Base-by-base conservation (phyloP, 1,140 invertebrate genomes). In the Orchesella cincta region DNA sequence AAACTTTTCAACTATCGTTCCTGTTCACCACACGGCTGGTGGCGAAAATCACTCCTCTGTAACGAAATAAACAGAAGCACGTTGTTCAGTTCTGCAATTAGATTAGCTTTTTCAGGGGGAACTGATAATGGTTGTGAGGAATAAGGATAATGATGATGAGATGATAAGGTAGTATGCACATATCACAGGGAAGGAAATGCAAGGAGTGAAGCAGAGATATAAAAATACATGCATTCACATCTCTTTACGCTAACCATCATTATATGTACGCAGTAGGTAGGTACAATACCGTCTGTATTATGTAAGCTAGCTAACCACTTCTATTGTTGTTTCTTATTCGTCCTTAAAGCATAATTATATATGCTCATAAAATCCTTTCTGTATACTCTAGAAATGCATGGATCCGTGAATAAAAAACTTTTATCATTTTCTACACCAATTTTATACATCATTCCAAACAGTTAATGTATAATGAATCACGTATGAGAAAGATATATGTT, bases 381-480 rank as follows among this genome's bases (percentile, higher is more conserved):
- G 5, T 12, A 8, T 62, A 28, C 54, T 67, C 62, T 67, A 31
- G 31, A 67, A 67, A 33, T 67, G 28, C 62, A 67, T 14, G 12
- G n/a, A 12, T 23, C 62, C 52, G 33, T 67, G 62, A 67, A 29
- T 67, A 67, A 67, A 31, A 33, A 14, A 67, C 33, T 23, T 8
- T 67, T 67, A 67, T 31, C 26, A 29, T 31, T 67, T 67, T 67
- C 62, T 33, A 31, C 31, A 67, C 31, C 31, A 67, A 33, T 67
- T 31, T 31, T n/a, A 67, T 67, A 29, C 31, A 31, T 33, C 3
- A 29, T n/a, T 8, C 33, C 1, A 8, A 67, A 33, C 12, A 46
- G 14, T 31, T 26, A 14, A 23, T 57, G 52, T 46, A 57, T 23
- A 57, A 14, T 57, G n/a, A 18, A 16, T 23, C 26, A 18, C 5